Evolutionary conservation across 92 coral and sea anemone species (phyloP), one percentile per base, ranked within the genome.

Genomic region (Epizoanthus illoricatus): DNA sequence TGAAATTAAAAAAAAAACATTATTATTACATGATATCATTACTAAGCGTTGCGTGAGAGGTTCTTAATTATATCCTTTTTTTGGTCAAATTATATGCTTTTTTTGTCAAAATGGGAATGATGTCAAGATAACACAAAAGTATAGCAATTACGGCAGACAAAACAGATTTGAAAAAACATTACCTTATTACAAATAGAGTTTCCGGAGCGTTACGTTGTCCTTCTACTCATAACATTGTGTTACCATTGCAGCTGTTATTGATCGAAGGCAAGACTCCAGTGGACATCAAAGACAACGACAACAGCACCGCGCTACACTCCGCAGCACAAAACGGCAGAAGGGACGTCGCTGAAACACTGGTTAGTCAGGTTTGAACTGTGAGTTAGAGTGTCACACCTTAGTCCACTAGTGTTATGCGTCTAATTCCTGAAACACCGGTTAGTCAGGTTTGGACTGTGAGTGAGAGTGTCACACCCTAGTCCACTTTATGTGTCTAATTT

Each of bases 281-380:
- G 39, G 90, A 93, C 65, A 83, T 78, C 11, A 87, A 73, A 15
- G 97, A 93, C 71, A 83, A 88, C 54, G 97, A 93, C 80, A 91
- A 81, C 73, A 87, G 94, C 49, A 93, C 97, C 28, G 81, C 97
- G 13, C 85, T 93, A 21, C 97, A 93, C 85, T 65, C 87, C 55
- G 97, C 97, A 3, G 92, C 91, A 12, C 94, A 83, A 56, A 90
- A 86, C 4, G 97, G 94, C 16, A 81, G 84, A 36, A 70, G 42
- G 17, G 79, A 84, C 39, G 91, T 86, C 33, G 81, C 87, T 41
- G 67, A 87, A 43, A 81, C 82, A 28, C 54, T 88, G 94, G 97
- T 93, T 19, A 85, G 86, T 3, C 28, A 12, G 19, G 9, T 62
- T 23, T 33, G 10, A 4, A 10, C 49, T 5, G 40, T 55, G 56